A percentile compares a stretch with the other conserved stretches of the same genome.
Evolutionary conservation across 2,113 vertebrate species (phyloP).

Genomic region (Poecilia latipinna): DNA sequence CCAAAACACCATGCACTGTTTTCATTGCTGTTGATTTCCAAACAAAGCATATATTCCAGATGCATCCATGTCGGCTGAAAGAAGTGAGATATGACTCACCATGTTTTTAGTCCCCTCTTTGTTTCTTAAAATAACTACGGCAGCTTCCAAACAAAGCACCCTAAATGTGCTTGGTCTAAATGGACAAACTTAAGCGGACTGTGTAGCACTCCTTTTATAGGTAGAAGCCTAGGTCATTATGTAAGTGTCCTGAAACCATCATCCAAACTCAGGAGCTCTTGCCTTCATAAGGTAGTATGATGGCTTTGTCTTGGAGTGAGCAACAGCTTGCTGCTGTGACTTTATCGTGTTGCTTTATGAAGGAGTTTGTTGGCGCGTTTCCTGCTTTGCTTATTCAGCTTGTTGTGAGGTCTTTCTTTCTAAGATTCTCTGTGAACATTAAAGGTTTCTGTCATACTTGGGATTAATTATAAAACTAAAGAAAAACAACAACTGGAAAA

Average conservation of each 20-base stretch:
- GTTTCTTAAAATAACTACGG: constrained; percentile 68
- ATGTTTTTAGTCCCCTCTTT: constrained; percentile 47
- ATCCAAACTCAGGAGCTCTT: constrained; percentile 46
- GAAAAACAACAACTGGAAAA: too few species aligned
- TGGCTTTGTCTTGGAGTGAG: constrained; percentile 10
- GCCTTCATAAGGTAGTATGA: constrained; percentile 64
- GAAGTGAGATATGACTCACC: constrained; percentile 67
- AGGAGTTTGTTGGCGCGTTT: background rate
- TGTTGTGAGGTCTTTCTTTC: background rate
- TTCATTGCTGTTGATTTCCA: constrained; percentile 12
- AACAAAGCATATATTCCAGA: constrained; percentile 38
- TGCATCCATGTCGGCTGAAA: constrained; percentile 58
- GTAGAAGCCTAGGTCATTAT: constrained; percentile 69
- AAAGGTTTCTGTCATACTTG: background rate
- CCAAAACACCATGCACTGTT: constrained; percentile 5
- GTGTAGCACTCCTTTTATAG: constrained; percentile 79
- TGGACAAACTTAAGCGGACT: constrained; percentile 47
- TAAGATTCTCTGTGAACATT: background rate
- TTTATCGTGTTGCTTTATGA: background rate
- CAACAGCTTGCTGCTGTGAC: background rate
- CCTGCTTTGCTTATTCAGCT: background rate
- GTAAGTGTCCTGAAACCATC: constrained; percentile 61
- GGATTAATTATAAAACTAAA: background rate
- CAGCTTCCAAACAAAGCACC: constrained; percentile 75
- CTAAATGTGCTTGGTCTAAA: constrained; percentile 57